A percentile compares a stretch with the other conserved stretches of the same genome.
phyloP scores from a whole-genome alignment of 1,140 invertebrate genomes.

The Lerema accius region DNA sequence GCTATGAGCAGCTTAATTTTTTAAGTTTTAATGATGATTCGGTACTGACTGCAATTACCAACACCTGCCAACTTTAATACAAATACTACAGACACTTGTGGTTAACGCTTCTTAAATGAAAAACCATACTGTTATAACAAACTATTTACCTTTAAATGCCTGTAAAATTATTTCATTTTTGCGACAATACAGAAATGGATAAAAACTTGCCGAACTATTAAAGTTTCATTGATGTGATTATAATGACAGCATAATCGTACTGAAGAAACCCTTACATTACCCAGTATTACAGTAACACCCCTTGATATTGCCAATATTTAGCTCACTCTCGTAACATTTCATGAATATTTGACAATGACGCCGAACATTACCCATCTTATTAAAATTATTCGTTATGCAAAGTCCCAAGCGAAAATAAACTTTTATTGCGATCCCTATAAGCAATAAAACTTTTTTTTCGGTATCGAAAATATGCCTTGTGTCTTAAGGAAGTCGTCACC shows the following conservation, averaged over 20 bases:
- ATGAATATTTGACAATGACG: constrained; percentile 29
- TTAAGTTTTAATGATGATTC: too few species aligned
- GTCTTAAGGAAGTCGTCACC: constrained; percentile 44
- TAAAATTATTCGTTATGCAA: constrained; percentile 31
- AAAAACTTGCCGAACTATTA: too few species aligned
- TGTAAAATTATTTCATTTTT: too few species aligned
- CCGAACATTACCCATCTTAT: constrained; percentile 21
- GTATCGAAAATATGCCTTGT: constrained; percentile 51
- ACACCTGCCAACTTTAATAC: too few species aligned
- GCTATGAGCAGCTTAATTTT: too few species aligned
- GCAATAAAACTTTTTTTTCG: constrained; percentile 45
- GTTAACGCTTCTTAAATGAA: too few species aligned
- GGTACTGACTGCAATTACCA: too few species aligned
- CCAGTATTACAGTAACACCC: not conserved
- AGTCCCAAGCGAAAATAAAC: constrained; percentile 43
- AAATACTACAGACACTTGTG: too few species aligned
- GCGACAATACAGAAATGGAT: not conserved
- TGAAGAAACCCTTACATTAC: not conserved
- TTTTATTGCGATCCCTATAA: constrained; percentile 49
- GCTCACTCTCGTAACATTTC: constrained; percentile 2
- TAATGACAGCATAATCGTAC: not conserved
- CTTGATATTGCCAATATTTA: constrained; percentile 7
- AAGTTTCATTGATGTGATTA: too few species aligned
- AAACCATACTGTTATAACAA: too few species aligned
- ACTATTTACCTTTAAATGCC: too few species aligned